Base-by-base conservation (phyloP, 1,140 invertebrate genomes). In the Heterodera carotae region DNA sequence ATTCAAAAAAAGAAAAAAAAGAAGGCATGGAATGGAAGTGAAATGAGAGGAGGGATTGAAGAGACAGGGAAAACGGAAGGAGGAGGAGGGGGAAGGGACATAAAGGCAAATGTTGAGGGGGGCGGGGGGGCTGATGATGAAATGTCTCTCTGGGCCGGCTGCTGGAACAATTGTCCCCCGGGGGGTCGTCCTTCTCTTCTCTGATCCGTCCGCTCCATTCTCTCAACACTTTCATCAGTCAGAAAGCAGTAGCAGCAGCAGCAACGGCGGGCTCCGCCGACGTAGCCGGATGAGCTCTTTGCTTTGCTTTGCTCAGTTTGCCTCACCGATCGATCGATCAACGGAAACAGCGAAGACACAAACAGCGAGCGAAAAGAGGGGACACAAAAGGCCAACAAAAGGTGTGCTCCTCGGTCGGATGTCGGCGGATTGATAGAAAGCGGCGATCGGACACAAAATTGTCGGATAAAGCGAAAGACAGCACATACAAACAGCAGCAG, bases 141-240 rank as follows among this genome's bases (percentile, higher is more conserved):
- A n/a, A n/a, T n/a, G n/a, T n/a, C n/a, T n/a, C n/a, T n/a, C n/a
- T n/a, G n/a, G n/a, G n/a, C n/a, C n/a, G n/a, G 27, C 34, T 69
- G 68, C 39, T 69, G 36, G 69, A 48, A 48, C 48, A 48, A 48
- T 53, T 53, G 48, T 53, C 48, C 12, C 48, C 18, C 48, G 3
- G 10, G 10, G n/a, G 4, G 4, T 12, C 39, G 6, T 2, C 39
- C 39, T 12, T 12, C 39, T 12, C 39, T 2, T 12, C 6, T 12
- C 39, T 43, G 39, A 43, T 53, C 48, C 1, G 31, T 56, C 29
- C 48, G 31, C 43, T 25, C 67, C 34, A 15, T 5, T 12, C 36
- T 33, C 6, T 36, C 59, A 39, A 29, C 34, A 36, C 68, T 27
- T 70, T 71, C 29, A 71, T 59, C 69, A n/a, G n/a, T n/a, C n/a